phyloP scores from a whole-genome alignment of 2,888 invertebrate species.

The Clusia tigrina region DNA sequence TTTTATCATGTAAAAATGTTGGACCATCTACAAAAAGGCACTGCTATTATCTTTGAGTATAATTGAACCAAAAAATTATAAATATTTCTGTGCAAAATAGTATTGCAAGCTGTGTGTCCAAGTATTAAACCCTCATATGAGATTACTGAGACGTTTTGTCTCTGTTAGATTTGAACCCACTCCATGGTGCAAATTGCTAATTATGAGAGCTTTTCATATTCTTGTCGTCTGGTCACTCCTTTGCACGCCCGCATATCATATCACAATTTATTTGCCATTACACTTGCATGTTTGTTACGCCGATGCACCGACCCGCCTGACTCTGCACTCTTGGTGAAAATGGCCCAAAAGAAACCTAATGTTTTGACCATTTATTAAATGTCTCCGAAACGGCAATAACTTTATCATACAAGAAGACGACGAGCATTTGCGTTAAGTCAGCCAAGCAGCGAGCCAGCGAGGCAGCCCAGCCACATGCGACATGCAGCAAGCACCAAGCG shows the following conservation, averaged over 20 bases:
- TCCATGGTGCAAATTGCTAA: no score
- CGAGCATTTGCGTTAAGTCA: slow-evolving; percentile 44
- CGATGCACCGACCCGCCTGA: slow-evolving; percentile 36
- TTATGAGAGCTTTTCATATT: no score
- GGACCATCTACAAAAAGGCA: no score
- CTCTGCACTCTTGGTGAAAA: slow-evolving; percentile 19
- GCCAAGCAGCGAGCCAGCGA: slow-evolving; percentile 19
- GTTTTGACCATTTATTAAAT: slow-evolving; percentile 59
- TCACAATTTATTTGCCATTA: slow-evolving; percentile 49
- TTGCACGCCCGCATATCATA: slow-evolving; percentile 49
- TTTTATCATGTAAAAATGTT: no score
- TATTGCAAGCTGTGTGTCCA: no score
- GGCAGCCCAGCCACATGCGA: slow-evolving; percentile 24
- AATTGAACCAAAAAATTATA: no score
- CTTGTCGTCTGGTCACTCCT: slow-evolving; percentile 35
- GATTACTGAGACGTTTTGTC: no score
- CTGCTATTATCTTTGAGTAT: no score
- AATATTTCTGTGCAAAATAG: no score
- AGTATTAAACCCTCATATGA: no score
- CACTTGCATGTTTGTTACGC: slow-evolving; percentile 39
- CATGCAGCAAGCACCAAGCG: slow-evolving; percentile 30
- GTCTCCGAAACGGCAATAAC: slow-evolving; percentile 57
- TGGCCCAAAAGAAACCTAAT: slow-evolving; percentile 38
- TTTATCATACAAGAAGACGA: slow-evolving; percentile 55
- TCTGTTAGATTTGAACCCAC: no score